Evolutionary conservation across 2,797 vertebrate species (phyloP).

Genomic region (Cephalopachus bancanus): DNA sequence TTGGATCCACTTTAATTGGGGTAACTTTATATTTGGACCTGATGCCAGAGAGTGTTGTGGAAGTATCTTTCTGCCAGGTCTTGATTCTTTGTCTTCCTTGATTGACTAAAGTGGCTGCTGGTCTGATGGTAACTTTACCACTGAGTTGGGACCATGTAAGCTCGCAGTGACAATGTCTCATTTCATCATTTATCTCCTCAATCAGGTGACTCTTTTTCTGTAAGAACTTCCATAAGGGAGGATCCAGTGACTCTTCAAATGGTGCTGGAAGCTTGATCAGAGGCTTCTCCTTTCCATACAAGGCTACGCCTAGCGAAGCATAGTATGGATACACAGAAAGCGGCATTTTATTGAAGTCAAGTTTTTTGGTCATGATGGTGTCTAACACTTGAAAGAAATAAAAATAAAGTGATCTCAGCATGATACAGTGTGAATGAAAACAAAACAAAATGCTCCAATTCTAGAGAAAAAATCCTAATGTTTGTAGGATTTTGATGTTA

Average conservation of each 20-base stretch:
- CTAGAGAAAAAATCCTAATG: not conserved
- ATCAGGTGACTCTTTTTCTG: conserved; percentile 81
- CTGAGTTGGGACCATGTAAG: conserved; percentile 83
- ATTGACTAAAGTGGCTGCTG: conserved; percentile 87
- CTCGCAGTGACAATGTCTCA: conserved; percentile 89
- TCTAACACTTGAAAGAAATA: conserved; percentile 88
- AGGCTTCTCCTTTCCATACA: conserved; percentile 92
- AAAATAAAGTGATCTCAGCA: not conserved
- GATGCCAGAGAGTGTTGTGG: conserved; percentile 81
- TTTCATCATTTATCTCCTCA: conserved; percentile 87
- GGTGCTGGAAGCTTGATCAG: conserved; percentile 90
- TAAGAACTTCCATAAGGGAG: conserved; percentile 90
- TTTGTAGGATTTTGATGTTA: not conserved
- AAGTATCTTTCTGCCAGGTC: conserved; percentile 88
- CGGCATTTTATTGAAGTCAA: conserved; percentile 83
- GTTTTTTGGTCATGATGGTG: conserved; percentile 87
- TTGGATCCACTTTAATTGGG: not conserved
- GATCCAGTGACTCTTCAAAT: conserved; percentile 87
- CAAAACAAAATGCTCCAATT: not conserved
- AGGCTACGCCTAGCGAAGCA: conserved; percentile 86
- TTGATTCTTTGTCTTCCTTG: conserved; percentile 87
- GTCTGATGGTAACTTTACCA: conserved; percentile 86
- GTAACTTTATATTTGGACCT: conserved; percentile 88
- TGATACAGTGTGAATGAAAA: not conserved
- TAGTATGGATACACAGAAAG: conserved; percentile 92